Base-by-base conservation (phyloP, 1,140 invertebrate genomes). In the Drosophila seguyi region DNA sequence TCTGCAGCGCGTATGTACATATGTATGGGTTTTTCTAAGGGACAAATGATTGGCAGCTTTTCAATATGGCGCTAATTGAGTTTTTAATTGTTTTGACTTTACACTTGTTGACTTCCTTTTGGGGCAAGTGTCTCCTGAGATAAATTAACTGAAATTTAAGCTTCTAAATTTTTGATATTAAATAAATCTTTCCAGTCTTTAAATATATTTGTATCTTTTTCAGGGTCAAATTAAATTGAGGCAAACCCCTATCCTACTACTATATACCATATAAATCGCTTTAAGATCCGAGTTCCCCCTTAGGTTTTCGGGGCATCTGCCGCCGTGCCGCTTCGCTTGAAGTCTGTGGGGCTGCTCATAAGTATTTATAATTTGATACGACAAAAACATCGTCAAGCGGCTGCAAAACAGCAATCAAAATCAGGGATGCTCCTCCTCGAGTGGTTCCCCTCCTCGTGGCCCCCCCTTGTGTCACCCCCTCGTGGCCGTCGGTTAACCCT, bases 41-140 rank as follows among this genome's bases (percentile, higher is more conserved):
- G 69, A 72, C 76, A 84, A 83, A 90, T 84, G 84, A 88, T 84
- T 90, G 85, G 84, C 84, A 88, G 85, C 85, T 81, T 84, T 88
- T 90, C 84, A 88, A 88, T 84, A 90, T 88, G 84, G 84, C 84
- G 85, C 84, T 88, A 88, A 88, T 88, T 90, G 85, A 90, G 85
- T 88, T 90, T 90, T 88, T 88, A 90, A 88, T 88, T 88, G 85
- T 88, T 88, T 88, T 81, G 85, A 85, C 74, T 81, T 90, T 79
- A 63, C 85, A 90, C 85, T 84, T 87, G 75, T 79, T 81, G 74
- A 56, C 57, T 73, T 79, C 72, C 72, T 50, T 18, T 31, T 0
- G 20, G n/a, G 6, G n/a, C 11, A n/a, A 25, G 22, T 25, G 25
- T 25, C 44, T 47, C 6, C 13, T 13, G 5, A 14, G 22, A 14